Base-by-base conservation (phyloP, 2,797 vertebrate species). In the Cottoperca gobio region DNA sequence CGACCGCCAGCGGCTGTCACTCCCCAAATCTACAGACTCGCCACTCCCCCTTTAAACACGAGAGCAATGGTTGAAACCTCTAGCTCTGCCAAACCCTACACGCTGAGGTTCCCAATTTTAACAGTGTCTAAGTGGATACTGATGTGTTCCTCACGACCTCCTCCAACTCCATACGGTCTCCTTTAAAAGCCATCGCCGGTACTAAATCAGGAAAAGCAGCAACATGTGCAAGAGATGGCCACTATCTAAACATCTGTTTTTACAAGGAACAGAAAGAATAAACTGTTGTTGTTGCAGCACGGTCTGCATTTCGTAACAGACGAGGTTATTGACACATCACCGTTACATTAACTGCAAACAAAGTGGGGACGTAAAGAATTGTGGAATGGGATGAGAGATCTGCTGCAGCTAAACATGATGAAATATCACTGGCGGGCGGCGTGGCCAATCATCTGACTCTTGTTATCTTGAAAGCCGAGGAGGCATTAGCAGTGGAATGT, bases 101-200 rank as follows among this genome's bases (percentile, higher is more conserved):
- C 16, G 21, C 62, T 35, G 40, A 54, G 55, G 23, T 75, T 89
- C 78, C 82, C 83, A 79, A 76, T 73, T 87, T 84, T 81, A 89
- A 90, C 87, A 63, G 83, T 48, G 14, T 81, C 86, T 93, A 92
- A 92, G 94, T 92, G 89, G 86, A 92, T 73, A 77, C 93, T 63
- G 85, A 92, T 93, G 91, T 84, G 84, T 73, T 81, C 74, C 81
- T 82, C 73, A 78, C 39, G 76, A 87, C 71, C 78, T 71, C 79
- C 63, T 67, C 49, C 61, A 0, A 2, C 76, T 55, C 64, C 74
- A 65, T 60, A 70, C 73, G 23, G 64, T 54, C 69, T 35, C 57
- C 67, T 82, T 79, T 31, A 76, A 70, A 78, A 83, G 79, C 67
- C 76, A 58, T 65, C 52, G 39, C 43, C 49, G 31, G 82, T 58